These are phyloP conservation scores for Chloroceryle aenea DNA, from an alignment of 2,113 vertebrate species.

Conservation along the genomic window DNA sequence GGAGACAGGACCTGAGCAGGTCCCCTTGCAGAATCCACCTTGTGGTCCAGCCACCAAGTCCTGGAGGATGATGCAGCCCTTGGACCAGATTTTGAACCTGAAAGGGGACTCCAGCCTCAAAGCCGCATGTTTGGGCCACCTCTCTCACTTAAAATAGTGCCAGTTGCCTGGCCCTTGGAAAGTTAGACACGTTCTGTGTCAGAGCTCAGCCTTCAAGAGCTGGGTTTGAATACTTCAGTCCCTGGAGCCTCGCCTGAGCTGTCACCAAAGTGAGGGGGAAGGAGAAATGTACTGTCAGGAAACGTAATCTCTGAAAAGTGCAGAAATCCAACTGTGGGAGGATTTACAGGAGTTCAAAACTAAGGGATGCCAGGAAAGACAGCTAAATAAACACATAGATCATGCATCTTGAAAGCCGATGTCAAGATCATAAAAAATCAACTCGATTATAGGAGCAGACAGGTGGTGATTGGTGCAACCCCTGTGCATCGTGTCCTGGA, in stretches of 20 bases:
- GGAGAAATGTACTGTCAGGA: constrained; percentile 73
- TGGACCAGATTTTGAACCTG: not conserved
- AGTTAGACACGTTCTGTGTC: not conserved
- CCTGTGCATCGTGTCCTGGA: constrained; percentile 67
- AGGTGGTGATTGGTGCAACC: constrained; percentile 76
- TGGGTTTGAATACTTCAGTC: not conserved
- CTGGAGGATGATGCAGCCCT: not conserved
- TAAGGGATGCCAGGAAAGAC: constrained; percentile 72
- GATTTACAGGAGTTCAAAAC: constrained; percentile 76
- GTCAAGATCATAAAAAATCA: constrained; percentile 78
- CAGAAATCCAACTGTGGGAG: constrained; percentile 75
- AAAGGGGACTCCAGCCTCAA: not conserved
- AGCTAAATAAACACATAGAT: constrained; percentile 79
- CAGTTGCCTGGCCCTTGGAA: not conserved
- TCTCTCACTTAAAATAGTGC: not conserved
- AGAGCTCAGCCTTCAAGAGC: constrained; percentile 32
- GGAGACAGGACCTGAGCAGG: not conserved
- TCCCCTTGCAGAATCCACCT: not conserved
- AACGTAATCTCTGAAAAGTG: constrained; percentile 72
- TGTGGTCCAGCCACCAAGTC: not conserved
- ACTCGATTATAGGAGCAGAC: constrained; percentile 77
- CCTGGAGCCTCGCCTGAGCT: constrained; percentile 49
- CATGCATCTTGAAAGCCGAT: constrained; percentile 76
- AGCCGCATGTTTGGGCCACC: not conserved
- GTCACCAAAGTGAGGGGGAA: constrained; percentile 53